These are phyloP conservation scores for Cosmia pyralina DNA, from an alignment of 2,888 invertebrate genomes.

Conservation along the genomic window DNA sequence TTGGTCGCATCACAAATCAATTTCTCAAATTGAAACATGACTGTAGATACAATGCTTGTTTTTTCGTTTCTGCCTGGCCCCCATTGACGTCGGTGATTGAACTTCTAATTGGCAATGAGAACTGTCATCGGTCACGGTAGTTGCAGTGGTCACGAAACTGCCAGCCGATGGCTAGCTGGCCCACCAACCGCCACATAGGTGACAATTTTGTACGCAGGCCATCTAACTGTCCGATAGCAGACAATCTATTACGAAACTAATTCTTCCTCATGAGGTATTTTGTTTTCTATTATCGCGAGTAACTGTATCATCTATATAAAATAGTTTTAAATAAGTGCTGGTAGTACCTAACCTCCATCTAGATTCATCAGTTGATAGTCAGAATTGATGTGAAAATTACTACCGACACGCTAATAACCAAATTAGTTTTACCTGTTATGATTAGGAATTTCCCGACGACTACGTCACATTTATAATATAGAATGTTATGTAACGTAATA, in stretches of 20 bases:
- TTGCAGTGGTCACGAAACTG: slow-evolving; percentile 73
- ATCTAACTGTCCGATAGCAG: slow-evolving; percentile 16
- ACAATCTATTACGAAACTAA: slow-evolving; percentile 43
- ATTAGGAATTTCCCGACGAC: slow-evolving; percentile 49
- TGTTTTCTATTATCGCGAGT: slow-evolving; percentile 39
- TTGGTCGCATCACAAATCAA: slow-evolving; percentile 81
- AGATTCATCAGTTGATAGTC: slow-evolving; percentile 31
- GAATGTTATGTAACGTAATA: slow-evolving; percentile 36
- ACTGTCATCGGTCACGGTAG: slow-evolving; percentile 77
- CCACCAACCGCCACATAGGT: slow-evolving; percentile 44
- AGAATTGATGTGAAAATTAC: slow-evolving; percentile 48
- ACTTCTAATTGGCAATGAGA: slow-evolving; percentile 84
- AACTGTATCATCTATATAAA: slow-evolving; percentile 35
- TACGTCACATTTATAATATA: slow-evolving; percentile 36
- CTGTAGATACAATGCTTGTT: slow-evolving; percentile 73
- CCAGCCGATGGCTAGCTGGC: slow-evolving; percentile 32
- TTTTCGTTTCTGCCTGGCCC: slow-evolving; percentile 71
- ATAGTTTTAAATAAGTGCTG: slow-evolving; percentile 35
- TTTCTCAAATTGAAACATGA: slow-evolving; percentile 86
- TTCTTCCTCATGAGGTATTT: slow-evolving; percentile 41
- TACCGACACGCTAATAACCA: slow-evolving; percentile 46
- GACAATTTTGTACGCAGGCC: slow-evolving; percentile 43
- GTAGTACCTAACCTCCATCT: slow-evolving; percentile 24
- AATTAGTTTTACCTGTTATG: slow-evolving; percentile 55
- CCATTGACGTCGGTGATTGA: slow-evolving; percentile 82